phyloP scores from a whole-genome alignment of 2,888 invertebrate genomes.

The Aleiodes testaceus region DNA sequence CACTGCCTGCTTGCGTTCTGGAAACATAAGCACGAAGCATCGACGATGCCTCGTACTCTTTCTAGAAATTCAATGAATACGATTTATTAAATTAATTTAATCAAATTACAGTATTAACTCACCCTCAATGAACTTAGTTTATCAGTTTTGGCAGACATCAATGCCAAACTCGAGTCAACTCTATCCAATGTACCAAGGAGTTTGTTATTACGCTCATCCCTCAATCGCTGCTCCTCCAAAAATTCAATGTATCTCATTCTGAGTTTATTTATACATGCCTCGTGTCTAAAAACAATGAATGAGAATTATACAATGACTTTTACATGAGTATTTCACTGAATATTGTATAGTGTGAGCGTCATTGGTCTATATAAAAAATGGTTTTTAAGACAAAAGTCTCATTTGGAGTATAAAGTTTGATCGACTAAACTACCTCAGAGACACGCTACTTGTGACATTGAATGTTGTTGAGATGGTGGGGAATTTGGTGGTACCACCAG shows the following conservation, averaged over 20 bases:
- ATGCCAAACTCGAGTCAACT: conserved; percentile 76
- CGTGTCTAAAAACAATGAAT: conserved; percentile 60
- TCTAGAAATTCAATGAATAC: conserved; percentile 53
- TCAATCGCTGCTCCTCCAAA: conserved; percentile 76
- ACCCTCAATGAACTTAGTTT: conserved; percentile 76
- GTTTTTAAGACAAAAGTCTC: conserved; percentile 26
- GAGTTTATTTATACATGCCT: conserved; percentile 70
- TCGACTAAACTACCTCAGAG: conserved; percentile 43
- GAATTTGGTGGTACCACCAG: conserved; percentile 51
- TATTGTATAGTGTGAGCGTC: conserved; percentile 13
- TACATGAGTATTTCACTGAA: not conserved
- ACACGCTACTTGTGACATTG: conserved; percentile 53
- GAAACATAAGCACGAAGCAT: conserved; percentile 54
- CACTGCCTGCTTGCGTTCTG: conserved; percentile 52
- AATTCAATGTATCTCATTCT: conserved; percentile 74
- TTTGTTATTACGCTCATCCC: conserved; percentile 77
- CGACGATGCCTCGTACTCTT: conserved; percentile 65
- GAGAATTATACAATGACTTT: conserved; percentile 6
- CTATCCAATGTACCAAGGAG: conserved; percentile 76
- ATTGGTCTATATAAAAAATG: not conserved
- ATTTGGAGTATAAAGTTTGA: conserved; percentile 36
- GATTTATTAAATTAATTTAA: not conserved
- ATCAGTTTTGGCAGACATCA: conserved; percentile 77
- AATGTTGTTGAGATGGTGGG: conserved; percentile 45
- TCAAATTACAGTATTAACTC: conserved; percentile 51